phyloP scores from a whole-genome alignment of 1,140 invertebrate genomes.

The Bombus balteatus region DNA sequence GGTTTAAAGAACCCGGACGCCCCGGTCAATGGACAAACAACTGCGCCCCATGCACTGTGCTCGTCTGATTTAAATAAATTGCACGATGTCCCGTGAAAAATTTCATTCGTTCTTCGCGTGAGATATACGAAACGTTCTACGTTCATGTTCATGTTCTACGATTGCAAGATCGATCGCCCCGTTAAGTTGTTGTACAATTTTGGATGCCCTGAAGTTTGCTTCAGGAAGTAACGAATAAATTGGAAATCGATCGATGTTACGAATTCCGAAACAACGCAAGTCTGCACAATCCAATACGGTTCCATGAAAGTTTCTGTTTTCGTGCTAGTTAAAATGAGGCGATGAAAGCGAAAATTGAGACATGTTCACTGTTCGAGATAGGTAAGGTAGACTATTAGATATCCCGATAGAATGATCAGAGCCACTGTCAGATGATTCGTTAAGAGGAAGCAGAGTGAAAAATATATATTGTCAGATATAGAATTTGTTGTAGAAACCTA shows the following conservation, averaged over 20 bases:
- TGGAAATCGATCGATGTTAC: neutral
- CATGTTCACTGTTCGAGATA: too few relatives aligned
- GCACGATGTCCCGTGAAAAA: constrained; percentile 28
- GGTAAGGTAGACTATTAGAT: too few relatives aligned
- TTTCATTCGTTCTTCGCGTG: neutral
- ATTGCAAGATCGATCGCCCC: neutral
- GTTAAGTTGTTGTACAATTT: neutral
- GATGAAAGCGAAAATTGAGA: too few relatives aligned
- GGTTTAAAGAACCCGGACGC: constrained; percentile 48
- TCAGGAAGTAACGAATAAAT: neutral
- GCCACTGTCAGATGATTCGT: too few relatives aligned
- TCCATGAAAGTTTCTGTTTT: neutral
- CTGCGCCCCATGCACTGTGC: neutral
- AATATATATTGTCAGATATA: too few relatives aligned
- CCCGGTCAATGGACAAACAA: constrained; percentile 44
- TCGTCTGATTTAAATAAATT: constrained; percentile 46
- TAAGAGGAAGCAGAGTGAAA: too few relatives aligned
- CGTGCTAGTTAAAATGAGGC: too few relatives aligned
- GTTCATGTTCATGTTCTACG: too few relatives aligned
- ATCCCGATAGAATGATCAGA: too few relatives aligned
- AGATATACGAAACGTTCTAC: neutral
- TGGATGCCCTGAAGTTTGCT: neutral
- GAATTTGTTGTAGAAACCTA: too few relatives aligned
- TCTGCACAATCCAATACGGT: neutral
- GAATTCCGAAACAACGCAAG: neutral